phyloP scores from a whole-genome alignment of 2,797 vertebrate species.

The Cossypha dichroa region DNA sequence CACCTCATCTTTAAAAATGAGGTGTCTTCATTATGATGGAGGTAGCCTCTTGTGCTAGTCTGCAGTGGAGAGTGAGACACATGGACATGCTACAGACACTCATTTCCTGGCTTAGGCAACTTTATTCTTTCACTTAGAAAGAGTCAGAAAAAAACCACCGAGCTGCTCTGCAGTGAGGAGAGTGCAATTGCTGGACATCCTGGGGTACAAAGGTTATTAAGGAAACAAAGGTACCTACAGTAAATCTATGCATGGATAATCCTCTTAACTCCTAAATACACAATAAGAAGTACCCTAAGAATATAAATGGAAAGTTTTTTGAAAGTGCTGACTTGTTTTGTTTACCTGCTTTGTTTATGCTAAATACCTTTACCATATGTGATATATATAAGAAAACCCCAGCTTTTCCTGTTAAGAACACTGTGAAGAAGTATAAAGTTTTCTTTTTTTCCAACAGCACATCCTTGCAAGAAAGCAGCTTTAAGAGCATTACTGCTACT shows the following conservation, averaged over 20 bases:
- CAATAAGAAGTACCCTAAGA: background rate
- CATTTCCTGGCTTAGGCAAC: background rate
- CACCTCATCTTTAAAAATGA: background rate
- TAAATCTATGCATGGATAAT: background rate
- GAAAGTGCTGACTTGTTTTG: background rate
- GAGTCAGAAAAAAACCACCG: background rate
- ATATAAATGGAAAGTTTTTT: background rate
- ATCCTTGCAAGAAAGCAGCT: background rate
- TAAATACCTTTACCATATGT: background rate
- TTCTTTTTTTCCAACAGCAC: background rate
- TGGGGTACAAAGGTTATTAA: background rate
- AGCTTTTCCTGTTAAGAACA: background rate
- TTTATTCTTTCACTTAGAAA: background rate
- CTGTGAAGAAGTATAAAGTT: background rate
- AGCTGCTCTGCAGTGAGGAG: background rate
- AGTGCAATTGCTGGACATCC: background rate
- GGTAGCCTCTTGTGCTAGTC: background rate
- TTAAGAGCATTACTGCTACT: background rate
- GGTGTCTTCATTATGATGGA: background rate
- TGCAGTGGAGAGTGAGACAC: background rate
- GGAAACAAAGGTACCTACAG: background rate
- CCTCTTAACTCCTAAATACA: background rate
- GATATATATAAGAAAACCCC: background rate
- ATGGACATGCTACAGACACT: fast-evolving
- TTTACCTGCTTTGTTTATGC: background rate